Conservation (phyloP, 2,797 vertebrate species). For the Tiaroga cobitis region DNA sequence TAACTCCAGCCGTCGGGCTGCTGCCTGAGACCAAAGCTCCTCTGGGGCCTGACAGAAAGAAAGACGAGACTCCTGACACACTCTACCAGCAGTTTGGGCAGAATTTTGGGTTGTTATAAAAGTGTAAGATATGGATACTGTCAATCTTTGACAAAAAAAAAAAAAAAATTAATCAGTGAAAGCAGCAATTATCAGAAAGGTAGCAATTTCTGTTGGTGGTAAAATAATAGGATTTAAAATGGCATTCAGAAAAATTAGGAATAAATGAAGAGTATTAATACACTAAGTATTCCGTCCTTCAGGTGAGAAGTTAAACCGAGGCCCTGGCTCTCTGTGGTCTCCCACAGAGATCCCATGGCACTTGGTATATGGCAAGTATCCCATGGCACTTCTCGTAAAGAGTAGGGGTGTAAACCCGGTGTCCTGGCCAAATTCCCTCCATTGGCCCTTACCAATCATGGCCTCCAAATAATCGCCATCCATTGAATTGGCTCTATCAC, state of each 20-base stretch:
- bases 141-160: neutral
- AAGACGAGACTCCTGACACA: neutral
- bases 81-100: neutral
- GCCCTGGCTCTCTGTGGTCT: too few relatives aligned
- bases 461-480: too few relatives aligned
- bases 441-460: too few relatives aligned
- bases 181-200: neutral
- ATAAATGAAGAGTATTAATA: too few relatives aligned
- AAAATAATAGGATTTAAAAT: neutral
- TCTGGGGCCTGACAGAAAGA: constrained; percentile 76
- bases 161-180: neutral
- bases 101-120: neutral
- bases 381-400: too few relatives aligned
- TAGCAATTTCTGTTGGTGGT: neutral
- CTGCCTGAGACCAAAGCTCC: constrained; percentile 69
- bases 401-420: too few relatives aligned
- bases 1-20: constrained; percentile 72
- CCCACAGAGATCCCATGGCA: too few relatives aligned
- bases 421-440: too few relatives aligned
- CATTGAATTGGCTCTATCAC: too few relatives aligned
- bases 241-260: neutral
- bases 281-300: neutral
- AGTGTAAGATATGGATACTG: neutral
- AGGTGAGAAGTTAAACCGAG: too few relatives aligned
- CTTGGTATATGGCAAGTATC: too few relatives aligned